These are phyloP conservation scores for Rhinolophus ferrumequinum DNA, from an alignment of 2,113 vertebrate genomes.

Conservation along the genomic window DNA sequence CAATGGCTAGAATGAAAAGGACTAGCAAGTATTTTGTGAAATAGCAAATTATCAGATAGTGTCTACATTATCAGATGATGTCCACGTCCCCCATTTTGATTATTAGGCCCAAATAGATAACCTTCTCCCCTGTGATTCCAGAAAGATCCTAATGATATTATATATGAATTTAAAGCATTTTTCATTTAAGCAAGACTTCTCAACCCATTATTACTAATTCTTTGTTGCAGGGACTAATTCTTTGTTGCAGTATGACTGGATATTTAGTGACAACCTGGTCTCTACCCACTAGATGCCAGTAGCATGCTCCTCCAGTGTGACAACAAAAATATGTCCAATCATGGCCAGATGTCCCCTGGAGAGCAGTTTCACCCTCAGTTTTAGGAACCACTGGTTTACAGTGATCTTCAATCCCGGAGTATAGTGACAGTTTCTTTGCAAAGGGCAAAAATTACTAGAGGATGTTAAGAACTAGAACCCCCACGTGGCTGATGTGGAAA, in stretches of 20 bases:
- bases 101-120: not conserved
- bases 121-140: not conserved
- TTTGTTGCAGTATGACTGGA: not conserved
- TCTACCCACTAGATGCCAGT: not conserved
- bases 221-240: not conserved
- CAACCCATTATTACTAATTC: not conserved
- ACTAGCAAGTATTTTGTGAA: conserved; percentile 16
- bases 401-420: not conserved
- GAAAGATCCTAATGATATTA: not conserved
- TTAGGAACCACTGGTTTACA: not conserved
- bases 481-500: not conserved
- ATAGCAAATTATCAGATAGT: not conserved
- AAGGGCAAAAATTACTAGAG: not conserved
- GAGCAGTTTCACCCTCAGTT: not conserved
- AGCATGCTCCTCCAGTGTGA: not conserved
- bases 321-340: not conserved
- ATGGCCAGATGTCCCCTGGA: not conserved
- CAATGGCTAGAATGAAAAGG: not conserved
- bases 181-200: not conserved
- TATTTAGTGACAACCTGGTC: not conserved
- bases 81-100: not conserved
- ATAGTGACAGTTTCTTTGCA: not conserved
- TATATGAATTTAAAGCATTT: not conserved
- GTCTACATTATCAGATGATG: not conserved
- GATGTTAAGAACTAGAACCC: not conserved